A percentile compares a stretch with the other conserved stretches of the same genome.
phyloP scores from a whole-genome alignment of 2,888 invertebrate genomes.

The Tethea ocularis region DNA sequence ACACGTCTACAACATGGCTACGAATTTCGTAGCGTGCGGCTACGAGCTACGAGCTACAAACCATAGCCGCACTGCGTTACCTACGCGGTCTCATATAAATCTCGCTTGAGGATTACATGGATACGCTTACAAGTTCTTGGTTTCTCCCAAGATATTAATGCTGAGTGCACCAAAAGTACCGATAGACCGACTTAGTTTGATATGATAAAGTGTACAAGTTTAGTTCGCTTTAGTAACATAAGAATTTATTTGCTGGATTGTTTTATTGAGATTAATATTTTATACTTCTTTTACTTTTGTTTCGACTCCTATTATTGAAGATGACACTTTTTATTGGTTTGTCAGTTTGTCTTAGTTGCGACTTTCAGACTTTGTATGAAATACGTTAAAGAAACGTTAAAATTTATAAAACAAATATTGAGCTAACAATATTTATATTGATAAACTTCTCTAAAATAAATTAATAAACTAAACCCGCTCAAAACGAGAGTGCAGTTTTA shows the following conservation, averaged over 20 bases:
- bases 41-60: constrained; percentile 37
- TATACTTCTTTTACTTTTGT: constrained; percentile 3
- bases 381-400: neutral
- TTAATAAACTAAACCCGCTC: neutral
- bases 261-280: constrained; percentile 12
- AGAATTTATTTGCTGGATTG: constrained; percentile 10
- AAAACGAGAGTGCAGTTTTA: neutral
- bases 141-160: constrained; percentile 63
- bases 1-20: constrained; percentile 52
- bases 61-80: constrained; percentile 69
- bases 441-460: too few species aligned
- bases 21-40: constrained; percentile 41
- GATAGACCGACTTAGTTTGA: constrained; percentile 48
- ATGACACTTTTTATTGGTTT: constrained; percentile 7
- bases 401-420: neutral
- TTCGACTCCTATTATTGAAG: neutral
- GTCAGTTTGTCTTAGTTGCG: neutral
- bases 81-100: constrained; percentile 70
- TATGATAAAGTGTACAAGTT: constrained; percentile 42
- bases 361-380: neutral
- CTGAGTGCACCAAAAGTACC: constrained; percentile 58
- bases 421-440: neutral
- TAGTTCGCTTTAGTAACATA: constrained; percentile 13
- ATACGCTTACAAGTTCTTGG: constrained; percentile 69
- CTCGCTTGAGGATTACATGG: constrained; percentile 66